These are phyloP conservation scores for Lichenostomus cassidix DNA, from an alignment of 2,113 vertebrate genomes.

Conservation along the genomic window DNA sequence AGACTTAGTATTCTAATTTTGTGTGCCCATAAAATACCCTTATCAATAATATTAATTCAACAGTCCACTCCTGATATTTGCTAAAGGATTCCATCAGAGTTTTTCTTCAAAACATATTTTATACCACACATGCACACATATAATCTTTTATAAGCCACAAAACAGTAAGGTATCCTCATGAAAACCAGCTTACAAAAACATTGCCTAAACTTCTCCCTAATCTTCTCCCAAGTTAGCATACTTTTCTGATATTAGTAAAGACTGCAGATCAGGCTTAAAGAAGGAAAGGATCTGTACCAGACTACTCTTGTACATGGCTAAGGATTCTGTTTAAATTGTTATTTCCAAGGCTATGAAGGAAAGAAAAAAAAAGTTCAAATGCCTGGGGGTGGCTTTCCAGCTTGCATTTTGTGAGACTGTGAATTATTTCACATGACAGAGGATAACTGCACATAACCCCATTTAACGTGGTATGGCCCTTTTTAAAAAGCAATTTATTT, in stretches of 20 bases:
- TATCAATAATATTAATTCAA: background rate
- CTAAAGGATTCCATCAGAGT: background rate
- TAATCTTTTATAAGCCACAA: background rate
- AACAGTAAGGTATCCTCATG: background rate
- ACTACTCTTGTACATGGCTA: background rate
- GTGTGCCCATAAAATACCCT: background rate
- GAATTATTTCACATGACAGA: constrained; percentile 34
- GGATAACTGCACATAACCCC: constrained; percentile 53
- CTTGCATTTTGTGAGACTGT: constrained; percentile 28
- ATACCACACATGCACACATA: background rate
- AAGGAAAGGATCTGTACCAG: background rate
- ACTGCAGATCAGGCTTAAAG: background rate
- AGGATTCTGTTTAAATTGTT: background rate
- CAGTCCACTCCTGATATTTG: background rate
- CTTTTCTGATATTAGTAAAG: background rate
- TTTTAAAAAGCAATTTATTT: constrained; percentile 68
- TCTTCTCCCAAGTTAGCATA: background rate
- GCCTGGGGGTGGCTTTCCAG: background rate
- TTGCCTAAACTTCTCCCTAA: background rate
- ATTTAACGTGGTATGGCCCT: constrained; percentile 46
- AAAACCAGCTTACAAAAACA: background rate
- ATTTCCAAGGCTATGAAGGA: background rate
- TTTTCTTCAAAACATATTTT: background rate
- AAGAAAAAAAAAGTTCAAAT: background rate
- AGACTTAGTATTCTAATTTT: background rate